Percentiles rank a stretch among this genome's conserved stretches.
Conservation (phyloP, 2,888 invertebrate species). For the Drosophila pegasa region DNA sequence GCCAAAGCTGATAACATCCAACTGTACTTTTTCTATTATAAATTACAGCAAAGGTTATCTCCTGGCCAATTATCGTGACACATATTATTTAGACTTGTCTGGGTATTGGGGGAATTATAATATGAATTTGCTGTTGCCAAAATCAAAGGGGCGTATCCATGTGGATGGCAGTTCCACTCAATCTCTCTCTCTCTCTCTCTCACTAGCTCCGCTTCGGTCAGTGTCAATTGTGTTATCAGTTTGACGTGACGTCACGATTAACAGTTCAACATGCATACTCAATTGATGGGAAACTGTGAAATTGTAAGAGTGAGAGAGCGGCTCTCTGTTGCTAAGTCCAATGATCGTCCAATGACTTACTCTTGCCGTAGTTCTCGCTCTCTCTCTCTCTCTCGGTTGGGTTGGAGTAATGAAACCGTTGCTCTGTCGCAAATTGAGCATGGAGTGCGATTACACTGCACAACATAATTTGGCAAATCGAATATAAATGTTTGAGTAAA, state of each 20-base stretch:
- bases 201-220: neutral
- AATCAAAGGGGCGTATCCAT: conserved; percentile 43
- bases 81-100: conserved; percentile 30
- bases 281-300: conserved; percentile 19
- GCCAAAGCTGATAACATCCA: conserved; percentile 25
- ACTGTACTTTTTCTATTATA: conserved; percentile 25
- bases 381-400: neutral
- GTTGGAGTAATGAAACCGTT: conserved; percentile 9
- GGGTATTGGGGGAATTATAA: conserved; percentile 14
- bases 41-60: conserved; percentile 6
- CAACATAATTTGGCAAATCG: too few relatives aligned
- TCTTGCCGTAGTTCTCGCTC: too few relatives aligned
- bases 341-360: conserved; percentile 17
- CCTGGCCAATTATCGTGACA: conserved; percentile 25
- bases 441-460: conserved; percentile 17
- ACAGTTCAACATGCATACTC: conserved; percentile 51
- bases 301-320: conserved; percentile 25
- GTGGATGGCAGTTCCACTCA: conserved; percentile 26
- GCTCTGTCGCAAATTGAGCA: conserved; percentile 23
- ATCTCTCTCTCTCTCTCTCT: conserved; percentile 12
- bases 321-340: conserved; percentile 38
- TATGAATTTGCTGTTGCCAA: conserved; percentile 15
- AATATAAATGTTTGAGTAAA: too few relatives aligned
- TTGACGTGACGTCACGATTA: conserved; percentile 61
- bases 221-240: conserved; percentile 49